Conservation (phyloP, 2,888 invertebrate genomes). For the Perizoma affinitatum region DNA sequence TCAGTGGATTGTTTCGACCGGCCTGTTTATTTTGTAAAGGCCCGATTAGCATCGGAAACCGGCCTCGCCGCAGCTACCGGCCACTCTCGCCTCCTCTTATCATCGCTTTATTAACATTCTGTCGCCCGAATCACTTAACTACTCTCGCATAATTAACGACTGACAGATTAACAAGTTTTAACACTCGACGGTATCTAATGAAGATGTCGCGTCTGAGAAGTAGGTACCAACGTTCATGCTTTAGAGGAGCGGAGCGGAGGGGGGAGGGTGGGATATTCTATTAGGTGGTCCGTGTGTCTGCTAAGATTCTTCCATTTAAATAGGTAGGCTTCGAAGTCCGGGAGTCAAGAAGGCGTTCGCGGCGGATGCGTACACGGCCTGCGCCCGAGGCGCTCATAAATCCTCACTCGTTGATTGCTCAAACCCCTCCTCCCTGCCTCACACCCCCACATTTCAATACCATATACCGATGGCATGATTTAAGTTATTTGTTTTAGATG, state of each 20-base stretch:
- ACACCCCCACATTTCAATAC: conserved; percentile 53
- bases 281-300: conserved; percentile 3
- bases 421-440: conserved; percentile 49
- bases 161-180: conserved; percentile 81
- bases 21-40: conserved; percentile 26
- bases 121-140: conserved; percentile 80
- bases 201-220: conserved; percentile 69
- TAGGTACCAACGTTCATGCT: background rate
- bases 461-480: conserved; percentile 65
- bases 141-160: conserved; percentile 76
- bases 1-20: no score
- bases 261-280: background rate
- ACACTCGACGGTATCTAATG: conserved; percentile 75
- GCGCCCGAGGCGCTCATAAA: conserved; percentile 54
- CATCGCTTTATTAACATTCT: conserved; percentile 78
- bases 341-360: conserved; percentile 16
- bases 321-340: conserved; percentile 6
- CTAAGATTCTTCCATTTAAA: background rate
- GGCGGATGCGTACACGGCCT: conserved; percentile 51
- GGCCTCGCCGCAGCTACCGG: conserved; percentile 28
- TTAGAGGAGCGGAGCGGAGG: no score
- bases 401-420: conserved; percentile 73
- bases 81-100: conserved; percentile 49
- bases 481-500: conserved; percentile 74
- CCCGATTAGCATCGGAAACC: conserved; percentile 69